Evolutionary conservation across 2,888 invertebrate genomes (phyloP).

Genomic region (Vanessa cardui): DNA sequence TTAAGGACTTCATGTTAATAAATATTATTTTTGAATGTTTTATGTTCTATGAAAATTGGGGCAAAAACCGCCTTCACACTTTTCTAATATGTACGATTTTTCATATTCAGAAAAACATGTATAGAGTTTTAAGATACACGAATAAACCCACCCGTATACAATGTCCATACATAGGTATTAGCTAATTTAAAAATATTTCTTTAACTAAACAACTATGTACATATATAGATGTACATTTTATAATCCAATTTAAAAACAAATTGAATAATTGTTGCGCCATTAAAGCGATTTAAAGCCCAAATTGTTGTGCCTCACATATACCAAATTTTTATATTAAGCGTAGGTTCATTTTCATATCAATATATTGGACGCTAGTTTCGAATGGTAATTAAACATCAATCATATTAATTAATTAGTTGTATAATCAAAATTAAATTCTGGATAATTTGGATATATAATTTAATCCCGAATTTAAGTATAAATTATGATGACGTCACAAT

Average conservation of each 20-base stretch:
- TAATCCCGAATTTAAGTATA: too few relatives aligned
- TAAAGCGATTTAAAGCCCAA: neutral
- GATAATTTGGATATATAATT: too few relatives aligned
- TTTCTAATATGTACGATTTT: too few relatives aligned
- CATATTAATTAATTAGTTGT: neutral
- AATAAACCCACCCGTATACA: neutral
- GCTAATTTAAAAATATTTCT: neutral
- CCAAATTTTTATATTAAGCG: constrained; percentile 2
- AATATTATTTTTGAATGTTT: too few relatives aligned
- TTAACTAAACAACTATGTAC: neutral
- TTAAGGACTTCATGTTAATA: too few relatives aligned
- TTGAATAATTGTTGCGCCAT: neutral
- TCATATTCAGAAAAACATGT: too few relatives aligned
- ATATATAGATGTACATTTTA: neutral
- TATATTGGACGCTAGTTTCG: neutral
- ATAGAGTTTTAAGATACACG: too few relatives aligned
- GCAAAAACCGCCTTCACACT: too few relatives aligned
- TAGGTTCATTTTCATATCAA: neutral
- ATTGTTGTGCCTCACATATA: neutral
- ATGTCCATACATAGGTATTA: neutral
- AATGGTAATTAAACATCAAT: neutral
- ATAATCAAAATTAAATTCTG: too few relatives aligned
- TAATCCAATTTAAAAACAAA: neutral
- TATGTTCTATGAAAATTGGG: too few relatives aligned
- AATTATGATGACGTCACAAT: too few relatives aligned